Evolutionary conservation across 2,888 invertebrate genomes (phyloP).

Genomic region (Cheilosia urbana): DNA sequence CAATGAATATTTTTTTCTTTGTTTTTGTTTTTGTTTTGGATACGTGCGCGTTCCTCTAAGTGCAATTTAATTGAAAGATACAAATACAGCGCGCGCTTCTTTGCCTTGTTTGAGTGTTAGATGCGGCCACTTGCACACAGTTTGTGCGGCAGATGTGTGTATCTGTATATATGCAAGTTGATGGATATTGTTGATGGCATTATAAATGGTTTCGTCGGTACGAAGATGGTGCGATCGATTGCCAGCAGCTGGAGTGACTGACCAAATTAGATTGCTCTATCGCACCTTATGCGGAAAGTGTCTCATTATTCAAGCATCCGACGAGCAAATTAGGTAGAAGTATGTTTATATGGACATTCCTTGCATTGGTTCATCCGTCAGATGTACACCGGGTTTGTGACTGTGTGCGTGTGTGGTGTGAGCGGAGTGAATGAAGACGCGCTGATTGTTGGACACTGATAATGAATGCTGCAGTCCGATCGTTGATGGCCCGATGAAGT

Average conservation of each 20-base stretch:
- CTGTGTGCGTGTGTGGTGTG: not conserved
- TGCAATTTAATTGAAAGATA: constrained; percentile 74
- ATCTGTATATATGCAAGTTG: constrained; percentile 38
- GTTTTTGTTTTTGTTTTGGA: constrained; percentile 3
- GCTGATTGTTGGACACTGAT: constrained; percentile 66
- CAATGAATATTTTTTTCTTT: constrained; percentile 28
- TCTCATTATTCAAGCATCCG: constrained; percentile 76
- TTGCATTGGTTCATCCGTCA: constrained; percentile 57
- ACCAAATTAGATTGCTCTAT: constrained; percentile 74
- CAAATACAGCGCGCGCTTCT: constrained; percentile 61
- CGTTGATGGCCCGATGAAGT: constrained; percentile 18
- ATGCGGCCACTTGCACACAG: constrained; percentile 24
- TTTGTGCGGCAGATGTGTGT: constrained; percentile 1
- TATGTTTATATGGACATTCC: constrained; percentile 74
- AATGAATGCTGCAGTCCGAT: constrained; percentile 59
- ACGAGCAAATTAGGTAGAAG: constrained; percentile 74
- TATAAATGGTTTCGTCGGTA: constrained; percentile 72
- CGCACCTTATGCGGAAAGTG: constrained; percentile 74
- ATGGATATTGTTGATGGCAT: constrained; percentile 75
- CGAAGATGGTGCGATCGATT: constrained; percentile 75
- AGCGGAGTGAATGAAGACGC: constrained; percentile 60
- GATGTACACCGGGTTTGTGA: constrained; percentile 7
- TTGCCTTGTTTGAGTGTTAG: constrained; percentile 66
- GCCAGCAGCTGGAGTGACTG: constrained; percentile 48
- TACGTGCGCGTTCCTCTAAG: constrained; percentile 47